Evolutionary conservation across 2,888 invertebrate genomes (phyloP).

Genomic region (Orthosia incerta): DNA sequence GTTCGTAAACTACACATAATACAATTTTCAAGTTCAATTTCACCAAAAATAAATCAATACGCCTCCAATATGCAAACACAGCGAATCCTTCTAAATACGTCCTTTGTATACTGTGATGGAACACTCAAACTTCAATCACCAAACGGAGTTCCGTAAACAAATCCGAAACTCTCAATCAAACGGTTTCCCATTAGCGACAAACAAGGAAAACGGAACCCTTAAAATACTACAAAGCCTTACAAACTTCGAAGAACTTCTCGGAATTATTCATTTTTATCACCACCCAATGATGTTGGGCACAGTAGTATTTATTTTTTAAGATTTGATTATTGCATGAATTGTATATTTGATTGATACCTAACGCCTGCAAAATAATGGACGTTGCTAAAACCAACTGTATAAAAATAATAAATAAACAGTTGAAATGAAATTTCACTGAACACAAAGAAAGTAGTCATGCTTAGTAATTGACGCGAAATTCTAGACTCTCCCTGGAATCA

Average conservation of each 20-base stretch:
- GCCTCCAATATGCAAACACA: constrained; percentile 32
- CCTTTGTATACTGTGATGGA: constrained; percentile 57
- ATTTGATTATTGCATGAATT: too few species aligned
- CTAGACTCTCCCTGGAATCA: background rate
- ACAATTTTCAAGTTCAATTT: constrained; percentile 14
- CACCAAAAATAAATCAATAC: constrained; percentile 27
- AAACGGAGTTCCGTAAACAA: constrained; percentile 67
- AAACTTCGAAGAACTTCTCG: constrained; percentile 6
- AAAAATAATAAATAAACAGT: background rate
- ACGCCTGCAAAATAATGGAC: too few species aligned
- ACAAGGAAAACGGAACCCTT: constrained; percentile 55
- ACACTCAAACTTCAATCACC: constrained; percentile 71
- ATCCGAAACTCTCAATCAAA: constrained; percentile 51
- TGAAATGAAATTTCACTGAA: background rate
- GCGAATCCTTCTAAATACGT: constrained; percentile 49
- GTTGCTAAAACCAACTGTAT: background rate
- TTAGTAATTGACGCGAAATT: background rate
- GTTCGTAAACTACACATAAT: background rate
- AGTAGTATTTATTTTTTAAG: too few species aligned
- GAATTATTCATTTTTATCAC: too few species aligned
- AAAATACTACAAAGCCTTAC: constrained; percentile 17
- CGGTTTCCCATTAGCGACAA: constrained; percentile 59
- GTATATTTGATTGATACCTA: too few species aligned
- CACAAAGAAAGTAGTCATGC: background rate
- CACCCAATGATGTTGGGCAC: too few species aligned